Evolutionary conservation across 1,140 invertebrate genomes (phyloP), one percentile per base, ranked within the genome.

Genomic region (Olivierus martensii): DNA sequence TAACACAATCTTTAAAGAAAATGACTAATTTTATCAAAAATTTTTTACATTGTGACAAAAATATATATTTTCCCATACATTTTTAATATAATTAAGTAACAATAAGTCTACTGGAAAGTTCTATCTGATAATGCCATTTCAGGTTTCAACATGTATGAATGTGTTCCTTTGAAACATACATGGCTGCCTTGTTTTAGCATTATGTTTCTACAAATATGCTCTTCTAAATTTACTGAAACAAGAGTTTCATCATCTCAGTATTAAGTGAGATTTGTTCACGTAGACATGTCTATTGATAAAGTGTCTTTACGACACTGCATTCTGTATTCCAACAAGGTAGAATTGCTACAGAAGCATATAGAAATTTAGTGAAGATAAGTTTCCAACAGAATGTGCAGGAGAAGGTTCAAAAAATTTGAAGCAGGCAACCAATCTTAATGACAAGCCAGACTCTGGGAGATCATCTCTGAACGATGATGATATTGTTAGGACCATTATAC

Each of bases 171-270:
- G 45, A 34, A 22, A 46, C 22, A 34, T 35, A 34, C 9, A 34
- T 46, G 18, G 2, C 22, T 3, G 6, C 9, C 15, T 46, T 4
- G 22, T 17, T 46, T 46, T 46, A 46, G 14, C 11, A 46, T 46
- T 46, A 19, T 17, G 22, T 46, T 46, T 46, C 21, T 34, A 46
- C 10, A 22, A 7, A 46, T 46, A 3, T 46, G 45, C 45, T 46
- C 19, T 46, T 46, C 45, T 46, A 46, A 46, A 46, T 28, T 46
- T 22, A 46, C 10, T 46, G 45, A 46, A 46, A 46, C 19, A 35
- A 46, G n/a, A 35, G 2, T 1, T 15, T 46, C 2, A 12, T 34
- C 45, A 46, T 34, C 1, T 34, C 10, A 35, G 21, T 34, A 46
- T 28, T 35, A 46, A 21, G 15, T 45, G 21, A 46, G 45, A 35